Conservation (phyloP, 2,113 vertebrate genomes). For the Falco punctatus region DNA sequence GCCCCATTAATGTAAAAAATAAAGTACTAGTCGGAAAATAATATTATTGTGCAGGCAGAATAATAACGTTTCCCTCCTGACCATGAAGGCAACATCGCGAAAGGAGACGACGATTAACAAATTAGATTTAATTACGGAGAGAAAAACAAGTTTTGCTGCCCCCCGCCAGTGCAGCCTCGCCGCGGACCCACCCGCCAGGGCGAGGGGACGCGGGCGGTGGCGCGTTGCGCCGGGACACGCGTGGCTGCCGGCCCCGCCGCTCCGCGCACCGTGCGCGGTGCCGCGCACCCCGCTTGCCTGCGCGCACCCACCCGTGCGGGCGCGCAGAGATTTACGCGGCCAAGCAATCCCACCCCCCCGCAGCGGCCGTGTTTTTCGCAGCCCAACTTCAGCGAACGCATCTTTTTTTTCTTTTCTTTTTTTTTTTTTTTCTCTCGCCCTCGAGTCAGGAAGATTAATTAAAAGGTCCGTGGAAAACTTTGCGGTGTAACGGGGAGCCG, state of each 20-base stretch:
- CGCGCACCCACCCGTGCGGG: not conserved
- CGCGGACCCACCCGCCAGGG: not conserved
- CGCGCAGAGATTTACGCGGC: not conserved
- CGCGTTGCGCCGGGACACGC: not conserved
- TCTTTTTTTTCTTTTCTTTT: not conserved
- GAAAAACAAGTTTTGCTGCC: constrained; percentile 45
- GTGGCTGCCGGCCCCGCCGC: not conserved
- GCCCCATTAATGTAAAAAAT: constrained; percentile 51
- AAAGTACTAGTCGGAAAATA: constrained; percentile 66
- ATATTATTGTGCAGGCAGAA: constrained; percentile 67
- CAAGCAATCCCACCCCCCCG: not conserved
- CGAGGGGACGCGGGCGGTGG: not conserved
- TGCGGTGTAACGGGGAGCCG: not conserved
- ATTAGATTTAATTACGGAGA: constrained; percentile 63
- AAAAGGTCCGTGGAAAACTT: constrained; percentile 39
- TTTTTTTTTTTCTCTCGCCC: not conserved
- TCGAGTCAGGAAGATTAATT: not conserved
- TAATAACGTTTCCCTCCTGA: constrained; percentile 47
- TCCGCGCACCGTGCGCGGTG: no score
- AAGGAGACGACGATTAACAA: constrained; percentile 65
- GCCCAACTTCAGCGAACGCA: not conserved
- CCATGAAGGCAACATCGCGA: constrained; percentile 30
- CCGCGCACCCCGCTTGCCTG: not conserved
- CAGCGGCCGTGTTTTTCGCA: not conserved
- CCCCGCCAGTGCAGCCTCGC: not conserved